Percentiles rank a stretch among this genome's conserved stretches.
phyloP scores from a whole-genome alignment of 2,888 invertebrate species.

The Schrankia costaestrigalis region DNA sequence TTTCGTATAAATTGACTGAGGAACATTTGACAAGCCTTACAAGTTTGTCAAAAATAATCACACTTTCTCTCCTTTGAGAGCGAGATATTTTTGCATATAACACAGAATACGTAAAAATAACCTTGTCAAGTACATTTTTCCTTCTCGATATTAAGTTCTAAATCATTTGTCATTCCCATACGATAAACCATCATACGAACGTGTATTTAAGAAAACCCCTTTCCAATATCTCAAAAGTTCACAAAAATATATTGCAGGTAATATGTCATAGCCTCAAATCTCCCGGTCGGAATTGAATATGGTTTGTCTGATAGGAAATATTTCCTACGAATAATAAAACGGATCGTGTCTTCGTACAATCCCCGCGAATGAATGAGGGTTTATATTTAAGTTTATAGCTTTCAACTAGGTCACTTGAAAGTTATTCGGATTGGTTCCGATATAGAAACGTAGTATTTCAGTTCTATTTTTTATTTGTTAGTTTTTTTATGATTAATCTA shows the following conservation, averaged over 20 bases:
- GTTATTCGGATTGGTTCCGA: constrained; percentile 7
- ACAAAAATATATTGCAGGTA: constrained; percentile 17
- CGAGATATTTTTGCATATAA: too few species aligned
- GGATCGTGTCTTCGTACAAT: constrained; percentile 22
- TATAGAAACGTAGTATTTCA: background rate
- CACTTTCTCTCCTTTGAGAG: too few species aligned
- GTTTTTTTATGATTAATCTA: too few species aligned
- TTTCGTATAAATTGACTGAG: too few species aligned
- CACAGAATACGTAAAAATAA: too few species aligned
- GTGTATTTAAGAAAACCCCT: background rate
- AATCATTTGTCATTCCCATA: too few species aligned
- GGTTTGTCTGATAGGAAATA: constrained; percentile 26
- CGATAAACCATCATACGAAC: too few species aligned
- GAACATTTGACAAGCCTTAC: too few species aligned
- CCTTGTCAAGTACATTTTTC: too few species aligned
- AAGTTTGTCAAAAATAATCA: too few species aligned
- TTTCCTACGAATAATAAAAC: constrained; percentile 29
- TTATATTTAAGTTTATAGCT: constrained; percentile 26
- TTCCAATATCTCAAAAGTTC: constrained; percentile 12
- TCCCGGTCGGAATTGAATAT: constrained; percentile 26
- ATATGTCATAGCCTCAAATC: constrained; percentile 22
- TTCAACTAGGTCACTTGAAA: constrained; percentile 13
- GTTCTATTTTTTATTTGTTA: too few species aligned
- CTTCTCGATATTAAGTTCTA: too few species aligned
- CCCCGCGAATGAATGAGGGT: constrained; percentile 20